A percentile compares a stretch with the other conserved stretches of the same genome.
Evolutionary conservation across 2,113 vertebrate species (phyloP).

Genomic region (Terrapene triunguis): DNA sequence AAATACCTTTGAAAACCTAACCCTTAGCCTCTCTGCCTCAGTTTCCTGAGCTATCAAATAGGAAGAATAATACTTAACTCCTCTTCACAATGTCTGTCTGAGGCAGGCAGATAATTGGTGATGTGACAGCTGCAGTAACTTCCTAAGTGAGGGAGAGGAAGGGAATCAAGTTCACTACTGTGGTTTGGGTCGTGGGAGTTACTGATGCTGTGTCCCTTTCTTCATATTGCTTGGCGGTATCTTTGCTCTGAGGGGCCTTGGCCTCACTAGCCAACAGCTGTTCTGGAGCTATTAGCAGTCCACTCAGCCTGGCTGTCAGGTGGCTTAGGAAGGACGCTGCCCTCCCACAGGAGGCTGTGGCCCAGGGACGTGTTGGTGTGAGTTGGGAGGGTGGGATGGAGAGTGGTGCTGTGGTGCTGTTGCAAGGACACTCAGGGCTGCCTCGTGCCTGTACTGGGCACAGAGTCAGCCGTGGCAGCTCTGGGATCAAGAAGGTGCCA

Average conservation of each 20-base stretch:
- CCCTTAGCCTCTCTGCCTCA: neutral
- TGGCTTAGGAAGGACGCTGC: neutral
- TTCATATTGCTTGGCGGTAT: neutral
- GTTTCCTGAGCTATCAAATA: neutral
- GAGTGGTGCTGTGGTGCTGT: neutral
- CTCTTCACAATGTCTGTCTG: neutral
- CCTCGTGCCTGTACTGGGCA: neutral
- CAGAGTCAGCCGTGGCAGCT: neutral
- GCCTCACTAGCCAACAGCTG: neutral
- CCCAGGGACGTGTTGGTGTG: neutral
- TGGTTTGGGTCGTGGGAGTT: neutral
- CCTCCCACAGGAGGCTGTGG: neutral
- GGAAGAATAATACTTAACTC: neutral
- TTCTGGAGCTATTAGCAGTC: neutral
- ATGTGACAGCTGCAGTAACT: neutral
- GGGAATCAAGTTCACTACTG: neutral
- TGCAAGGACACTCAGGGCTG: neutral
- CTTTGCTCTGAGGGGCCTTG: neutral
- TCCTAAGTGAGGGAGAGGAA: neutral
- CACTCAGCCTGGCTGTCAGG: neutral
- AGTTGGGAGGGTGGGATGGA: neutral
- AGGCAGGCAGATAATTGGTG: neutral
- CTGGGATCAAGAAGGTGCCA: neutral
- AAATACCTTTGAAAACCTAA: neutral
- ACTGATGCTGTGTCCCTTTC: neutral